Evolutionary conservation across 2,113 vertebrate species (phyloP).

Genomic region (Tinamus guttatus): DNA sequence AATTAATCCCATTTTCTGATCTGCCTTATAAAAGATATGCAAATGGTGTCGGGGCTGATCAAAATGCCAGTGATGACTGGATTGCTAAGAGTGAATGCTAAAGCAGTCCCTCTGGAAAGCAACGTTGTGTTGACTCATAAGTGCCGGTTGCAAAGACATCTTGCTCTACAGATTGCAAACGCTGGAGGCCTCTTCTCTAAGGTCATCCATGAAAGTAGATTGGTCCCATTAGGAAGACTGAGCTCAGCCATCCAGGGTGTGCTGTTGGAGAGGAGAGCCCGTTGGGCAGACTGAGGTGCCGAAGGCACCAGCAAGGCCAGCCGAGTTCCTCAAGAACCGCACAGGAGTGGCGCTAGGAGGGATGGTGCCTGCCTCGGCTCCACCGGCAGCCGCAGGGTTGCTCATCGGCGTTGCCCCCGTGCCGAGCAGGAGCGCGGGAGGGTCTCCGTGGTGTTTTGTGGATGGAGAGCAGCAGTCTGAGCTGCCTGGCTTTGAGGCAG

Average conservation of each 20-base stretch:
- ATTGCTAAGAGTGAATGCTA: background rate
- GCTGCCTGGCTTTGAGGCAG: background rate
- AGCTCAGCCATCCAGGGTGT: background rate
- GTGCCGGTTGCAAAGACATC: background rate
- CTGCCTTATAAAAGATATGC: slow-evolving; percentile 47
- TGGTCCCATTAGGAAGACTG: background rate
- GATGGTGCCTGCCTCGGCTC: no score
- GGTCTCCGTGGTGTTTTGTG: rapidly evolving
- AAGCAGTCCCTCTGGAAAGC: background rate
- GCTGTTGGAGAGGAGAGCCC: background rate
- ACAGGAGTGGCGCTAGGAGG: rapidly evolving
- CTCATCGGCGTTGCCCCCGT: background rate
- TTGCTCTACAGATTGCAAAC: background rate
- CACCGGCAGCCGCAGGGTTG: background rate
- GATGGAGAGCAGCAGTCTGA: background rate
- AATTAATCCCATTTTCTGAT: slow-evolving; percentile 51
- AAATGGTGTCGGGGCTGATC: slow-evolving; percentile 12
- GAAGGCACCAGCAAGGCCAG: rapidly evolving
- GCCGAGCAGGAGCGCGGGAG: background rate
- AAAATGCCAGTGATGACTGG: background rate
- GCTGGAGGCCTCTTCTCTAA: background rate
- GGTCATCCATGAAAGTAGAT: rapidly evolving
- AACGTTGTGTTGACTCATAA: rapidly evolving
- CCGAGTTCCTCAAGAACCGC: background rate
- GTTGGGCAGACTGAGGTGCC: background rate